Base-by-base conservation (phyloP, 2,888 invertebrate species). In the Tuta absoluta region DNA sequence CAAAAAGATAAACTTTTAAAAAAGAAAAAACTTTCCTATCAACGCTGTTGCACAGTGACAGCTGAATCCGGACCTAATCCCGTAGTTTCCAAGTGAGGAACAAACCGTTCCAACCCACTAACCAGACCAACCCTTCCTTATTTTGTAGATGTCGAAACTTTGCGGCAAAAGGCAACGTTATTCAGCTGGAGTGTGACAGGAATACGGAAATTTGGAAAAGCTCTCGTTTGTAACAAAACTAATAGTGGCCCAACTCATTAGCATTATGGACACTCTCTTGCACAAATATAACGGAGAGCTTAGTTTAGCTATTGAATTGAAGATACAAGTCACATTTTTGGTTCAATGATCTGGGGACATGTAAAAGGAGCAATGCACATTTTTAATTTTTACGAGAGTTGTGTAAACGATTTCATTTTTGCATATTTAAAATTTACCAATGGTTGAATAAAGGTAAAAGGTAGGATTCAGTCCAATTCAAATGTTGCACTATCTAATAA, bases 131-230 rank as follows among this genome's bases (percentile, higher is more conserved):
- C n/a, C 56, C 56, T 33, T 56, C 17, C 56, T 56, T 33, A 56
- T 56, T 56, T 56, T 24, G 56, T 33, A 33, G 33, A 56, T 56
- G 56, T 33, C 33, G n/a, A 56, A 56, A 56, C 56, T 56, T 56
- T 56, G 56, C n/a, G 33, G n/a, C 56, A 56, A 56, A 56, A 33
- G 56, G 56, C 33, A 24, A 56, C n/a, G 33, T 33, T 33, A 28
- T 56, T 56, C 33, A 14, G 28, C 56, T n/a, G 24, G 33, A 19
- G 19, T 24, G 12, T 33, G 33, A 28, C n/a, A n/a, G n/a, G 56
- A 56, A 56, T 56, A 56, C 33, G n/a, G 28, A 33, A 23, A 51
- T 45, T 45, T 17, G 51, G 21, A 51, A 51, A 51, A 21, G 51
- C 51, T 45, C 45, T 45, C 8, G 45, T 45, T 41, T 41, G 41